Conservation (phyloP, 2,797 vertebrate genomes). For the Falco peregrinus region DNA sequence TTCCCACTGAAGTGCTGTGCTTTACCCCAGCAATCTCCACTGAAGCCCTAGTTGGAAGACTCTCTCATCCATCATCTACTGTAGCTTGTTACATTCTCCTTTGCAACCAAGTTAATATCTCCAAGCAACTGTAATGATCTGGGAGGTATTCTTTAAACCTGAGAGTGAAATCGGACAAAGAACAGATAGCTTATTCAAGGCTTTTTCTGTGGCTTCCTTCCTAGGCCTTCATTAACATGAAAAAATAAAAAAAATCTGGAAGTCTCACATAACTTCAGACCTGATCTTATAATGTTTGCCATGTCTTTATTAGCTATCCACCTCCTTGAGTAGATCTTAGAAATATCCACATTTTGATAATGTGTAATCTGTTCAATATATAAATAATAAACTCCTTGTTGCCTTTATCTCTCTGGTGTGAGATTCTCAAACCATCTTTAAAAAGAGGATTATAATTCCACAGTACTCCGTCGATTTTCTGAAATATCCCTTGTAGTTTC, state of each 20-base stretch:
- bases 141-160: neutral
- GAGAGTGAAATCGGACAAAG: neutral
- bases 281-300: neutral
- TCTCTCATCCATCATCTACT: neutral
- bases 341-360: neutral
- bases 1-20: neutral
- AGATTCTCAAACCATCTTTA: neutral
- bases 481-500: conserved; percentile 4
- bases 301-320: neutral
- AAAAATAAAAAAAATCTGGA: neutral
- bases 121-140: neutral
- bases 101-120: neutral
- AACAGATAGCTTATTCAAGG: neutral
- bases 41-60: neutral
- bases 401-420: neutral
- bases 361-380: neutral
- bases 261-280: neutral
- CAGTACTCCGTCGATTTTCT: neutral
- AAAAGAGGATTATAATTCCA: neutral
- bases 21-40: neutral
- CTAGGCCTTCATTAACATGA: neutral
- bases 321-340: neutral
- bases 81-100: neutral
- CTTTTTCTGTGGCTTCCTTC: neutral
- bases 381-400: neutral